Base-by-base conservation (phyloP, 2,113 vertebrate species). In the Arenaria interpres region DNA sequence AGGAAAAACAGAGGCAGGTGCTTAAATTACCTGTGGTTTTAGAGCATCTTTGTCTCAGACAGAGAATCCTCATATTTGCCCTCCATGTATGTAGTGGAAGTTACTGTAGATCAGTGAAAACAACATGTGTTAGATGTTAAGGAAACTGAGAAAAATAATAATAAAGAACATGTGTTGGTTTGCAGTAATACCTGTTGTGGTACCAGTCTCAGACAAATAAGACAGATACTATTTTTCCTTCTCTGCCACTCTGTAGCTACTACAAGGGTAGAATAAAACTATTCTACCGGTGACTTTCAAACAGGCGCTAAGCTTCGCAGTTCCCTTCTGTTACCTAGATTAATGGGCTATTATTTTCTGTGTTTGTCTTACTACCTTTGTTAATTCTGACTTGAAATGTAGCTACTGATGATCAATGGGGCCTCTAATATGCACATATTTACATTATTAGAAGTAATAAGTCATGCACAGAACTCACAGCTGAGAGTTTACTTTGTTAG, bases 331-430 rank as follows among this genome's bases (percentile, higher is more conserved):
- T 48, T 96, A 41, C 39, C 21, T 46, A 89, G 86, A 96, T 87
- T 84, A 92, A 95, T 85, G 56, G 73, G 33, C 60, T 89, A 73
- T 89, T 87, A 89, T 90, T 93, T 94, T 82, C 43, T 50, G 23
- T 74, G 53, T 91, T 94, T 96, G 77, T 92, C 73, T 86, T 81
- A 33, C 60, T 85, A 76, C 45, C 48, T 89, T 87, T 92, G 63
- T 93, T 93, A 89, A 90, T 93, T 93, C 66, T 94, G 80, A 89
- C 50, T 89, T 76, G 82, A 95, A 92, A 69, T 62, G 56, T 43
- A 69, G 84, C 37, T 79, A 39, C 48, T 59, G 60, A 72, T 91
- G 88, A 94, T 92, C 94, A 94, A 85, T 78, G 69, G 83, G 45
- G 51, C 20, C 53, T 76, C 76, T 95, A 85, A 92, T 37, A 76